These are phyloP conservation scores for Apis laboriosa DNA, from an alignment of 1,140 invertebrate species.

Conservation along the genomic window DNA sequence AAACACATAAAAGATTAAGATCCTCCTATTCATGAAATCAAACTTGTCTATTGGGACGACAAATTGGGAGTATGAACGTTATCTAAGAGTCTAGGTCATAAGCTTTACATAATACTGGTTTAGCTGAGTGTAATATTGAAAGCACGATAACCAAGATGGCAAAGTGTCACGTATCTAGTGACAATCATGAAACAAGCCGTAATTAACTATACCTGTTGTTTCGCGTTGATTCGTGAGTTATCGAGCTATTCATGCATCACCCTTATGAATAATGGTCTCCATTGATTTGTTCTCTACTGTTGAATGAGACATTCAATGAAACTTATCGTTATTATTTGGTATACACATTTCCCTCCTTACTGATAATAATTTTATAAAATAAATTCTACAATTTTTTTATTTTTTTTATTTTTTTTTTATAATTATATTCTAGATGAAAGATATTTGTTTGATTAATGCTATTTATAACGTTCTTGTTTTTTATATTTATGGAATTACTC, in stretches of 20 bases:
- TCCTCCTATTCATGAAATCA: not conserved
- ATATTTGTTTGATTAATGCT: no score
- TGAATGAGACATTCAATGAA: not conserved
- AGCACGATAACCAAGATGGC: not conserved
- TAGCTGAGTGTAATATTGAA: conserved; percentile 5
- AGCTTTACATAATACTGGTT: not conserved
- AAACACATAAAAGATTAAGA: not conserved
- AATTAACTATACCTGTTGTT: conserved; percentile 42
- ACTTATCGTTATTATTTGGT: no score
- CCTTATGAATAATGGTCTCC: conserved; percentile 14
- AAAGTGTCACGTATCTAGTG: conserved; percentile 27
- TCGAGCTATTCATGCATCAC: conserved; percentile 15
- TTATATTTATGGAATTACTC: no score
- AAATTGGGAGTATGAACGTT: not conserved
- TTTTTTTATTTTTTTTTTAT: no score
- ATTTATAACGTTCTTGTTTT: no score
- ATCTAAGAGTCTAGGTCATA: not conserved
- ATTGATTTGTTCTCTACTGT: conserved; percentile 10
- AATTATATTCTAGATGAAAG: no score
- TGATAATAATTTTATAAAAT: no score
- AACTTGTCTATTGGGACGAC: not conserved
- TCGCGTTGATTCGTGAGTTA: conserved; percentile 26
- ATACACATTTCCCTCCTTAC: no score
- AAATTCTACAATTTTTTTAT: no score
- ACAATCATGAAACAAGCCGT: conserved; percentile 35